Evolutionary conservation across 1,140 invertebrate species (phyloP).

Genomic region (Schlechtendalia chinensis): DNA sequence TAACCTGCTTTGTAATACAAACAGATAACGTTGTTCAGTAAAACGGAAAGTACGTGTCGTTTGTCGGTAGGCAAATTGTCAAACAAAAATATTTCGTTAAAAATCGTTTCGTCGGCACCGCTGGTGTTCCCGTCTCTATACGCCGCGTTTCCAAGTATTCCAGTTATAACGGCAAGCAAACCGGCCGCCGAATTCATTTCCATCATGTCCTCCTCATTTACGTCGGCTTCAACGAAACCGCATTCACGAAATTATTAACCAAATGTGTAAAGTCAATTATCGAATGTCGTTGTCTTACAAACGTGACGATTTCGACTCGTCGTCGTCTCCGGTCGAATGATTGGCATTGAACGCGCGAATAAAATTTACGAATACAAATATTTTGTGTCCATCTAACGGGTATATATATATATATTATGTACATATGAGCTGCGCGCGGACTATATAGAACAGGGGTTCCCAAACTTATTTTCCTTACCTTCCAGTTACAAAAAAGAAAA

Average conservation of each 20-base stretch:
- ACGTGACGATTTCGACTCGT: too few relatives aligned
- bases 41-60: neutral
- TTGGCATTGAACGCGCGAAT: neutral
- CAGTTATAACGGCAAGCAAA: neutral
- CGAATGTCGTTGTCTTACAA: too few relatives aligned
- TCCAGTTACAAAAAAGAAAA: too few relatives aligned
- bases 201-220: neutral
- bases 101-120: neutral
- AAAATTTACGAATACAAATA: too few relatives aligned
- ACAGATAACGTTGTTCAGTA: conserved; percentile 21
- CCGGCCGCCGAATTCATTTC: neutral
- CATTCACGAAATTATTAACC: too few relatives aligned
- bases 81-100: neutral
- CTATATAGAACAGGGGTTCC: too few relatives aligned
- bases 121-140: neutral
- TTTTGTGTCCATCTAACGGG: too few relatives aligned
- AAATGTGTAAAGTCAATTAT: too few relatives aligned
- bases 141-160: neutral
- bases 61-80: conserved; percentile 1
- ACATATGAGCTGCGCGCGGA: too few relatives aligned
- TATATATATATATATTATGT: too few relatives aligned
- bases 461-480: too few relatives aligned
- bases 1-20: conserved; percentile 10
- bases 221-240: neutral
- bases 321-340: too few relatives aligned